These are phyloP conservation scores for Zapus hudsonius DNA, from an alignment of 2,113 vertebrate species.

Conservation along the genomic window DNA sequence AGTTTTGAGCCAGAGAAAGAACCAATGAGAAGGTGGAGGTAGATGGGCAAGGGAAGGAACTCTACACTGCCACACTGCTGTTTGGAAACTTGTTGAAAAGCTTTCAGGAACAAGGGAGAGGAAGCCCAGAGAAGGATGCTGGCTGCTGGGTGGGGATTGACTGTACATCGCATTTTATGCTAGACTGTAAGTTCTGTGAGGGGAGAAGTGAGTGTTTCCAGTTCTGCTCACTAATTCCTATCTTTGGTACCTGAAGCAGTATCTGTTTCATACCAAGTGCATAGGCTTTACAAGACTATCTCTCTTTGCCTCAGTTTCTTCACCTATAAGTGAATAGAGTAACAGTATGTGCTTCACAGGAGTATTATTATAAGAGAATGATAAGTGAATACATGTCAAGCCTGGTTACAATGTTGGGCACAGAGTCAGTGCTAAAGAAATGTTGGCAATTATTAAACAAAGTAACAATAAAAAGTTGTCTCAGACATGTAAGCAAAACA, in stretches of 20 bases:
- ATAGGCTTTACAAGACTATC: too few relatives aligned
- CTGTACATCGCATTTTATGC: background rate
- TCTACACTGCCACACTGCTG: background rate
- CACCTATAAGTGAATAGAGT: background rate
- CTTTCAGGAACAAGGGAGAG: background rate
- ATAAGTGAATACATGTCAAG: background rate
- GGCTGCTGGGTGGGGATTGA: background rate
- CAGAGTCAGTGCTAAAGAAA: background rate
- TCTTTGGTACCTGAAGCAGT: background rate
- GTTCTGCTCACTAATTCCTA: background rate
- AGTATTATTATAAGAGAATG: background rate
- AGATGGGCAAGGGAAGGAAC: background rate
- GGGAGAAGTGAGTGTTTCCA: too few relatives aligned
- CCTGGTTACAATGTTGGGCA: background rate
- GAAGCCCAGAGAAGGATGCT: background rate
- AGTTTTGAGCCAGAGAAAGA: background rate
- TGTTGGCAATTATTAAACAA: background rate
- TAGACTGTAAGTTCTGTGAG: background rate
- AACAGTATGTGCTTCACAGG: accelerated
- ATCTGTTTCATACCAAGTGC: background rate
- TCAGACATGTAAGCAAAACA: background rate
- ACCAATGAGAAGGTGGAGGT: too few relatives aligned
- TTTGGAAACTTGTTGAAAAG: background rate
- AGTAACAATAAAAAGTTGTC: background rate
- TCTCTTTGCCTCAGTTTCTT: background rate